Conservation (phyloP, 1,140 invertebrate species). For the Drosophila asahinai region DNA sequence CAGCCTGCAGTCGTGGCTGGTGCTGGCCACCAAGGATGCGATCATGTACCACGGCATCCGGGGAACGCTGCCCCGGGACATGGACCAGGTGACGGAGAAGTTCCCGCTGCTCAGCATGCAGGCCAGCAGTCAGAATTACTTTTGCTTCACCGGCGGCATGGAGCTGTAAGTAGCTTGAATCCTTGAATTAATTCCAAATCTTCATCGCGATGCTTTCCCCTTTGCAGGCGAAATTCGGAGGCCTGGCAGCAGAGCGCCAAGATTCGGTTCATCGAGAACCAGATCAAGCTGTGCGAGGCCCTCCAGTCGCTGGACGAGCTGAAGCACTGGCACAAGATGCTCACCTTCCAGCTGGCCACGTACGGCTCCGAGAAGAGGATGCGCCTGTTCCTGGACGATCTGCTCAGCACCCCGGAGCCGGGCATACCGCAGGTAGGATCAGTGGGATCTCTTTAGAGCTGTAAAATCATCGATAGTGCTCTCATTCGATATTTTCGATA, state of each 20-base stretch:
- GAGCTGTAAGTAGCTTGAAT: constrained; percentile 67
- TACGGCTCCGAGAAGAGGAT: constrained; percentile 73
- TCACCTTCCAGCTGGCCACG: constrained; percentile 75
- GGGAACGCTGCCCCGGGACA: constrained; percentile 71
- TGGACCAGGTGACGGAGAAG: constrained; percentile 62
- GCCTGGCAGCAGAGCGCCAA: constrained; percentile 80
- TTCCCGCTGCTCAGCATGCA: constrained; percentile 80
- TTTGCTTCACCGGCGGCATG: constrained; percentile 55
- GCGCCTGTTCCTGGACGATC: constrained; percentile 73
- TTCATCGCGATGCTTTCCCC: neutral
- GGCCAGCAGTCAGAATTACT: constrained; percentile 66
- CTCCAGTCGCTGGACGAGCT: constrained; percentile 78
- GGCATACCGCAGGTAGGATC: constrained; percentile 32
- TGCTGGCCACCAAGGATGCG: constrained; percentile 79
- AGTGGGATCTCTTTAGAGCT: no score
- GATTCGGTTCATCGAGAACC: constrained; percentile 80
- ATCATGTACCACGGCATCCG: constrained; percentile 76
- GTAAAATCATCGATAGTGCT: no score
- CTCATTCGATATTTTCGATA: no score
- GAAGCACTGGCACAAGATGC: constrained; percentile 80
- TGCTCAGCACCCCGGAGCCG: constrained; percentile 51
- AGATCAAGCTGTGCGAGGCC: constrained; percentile 79
- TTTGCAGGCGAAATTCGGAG: constrained; percentile 57
- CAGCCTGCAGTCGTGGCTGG: constrained; percentile 76
- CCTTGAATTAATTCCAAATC: neutral